phyloP scores from a whole-genome alignment of 2,113 vertebrate genomes.

The Podocnemis expansa region DNA sequence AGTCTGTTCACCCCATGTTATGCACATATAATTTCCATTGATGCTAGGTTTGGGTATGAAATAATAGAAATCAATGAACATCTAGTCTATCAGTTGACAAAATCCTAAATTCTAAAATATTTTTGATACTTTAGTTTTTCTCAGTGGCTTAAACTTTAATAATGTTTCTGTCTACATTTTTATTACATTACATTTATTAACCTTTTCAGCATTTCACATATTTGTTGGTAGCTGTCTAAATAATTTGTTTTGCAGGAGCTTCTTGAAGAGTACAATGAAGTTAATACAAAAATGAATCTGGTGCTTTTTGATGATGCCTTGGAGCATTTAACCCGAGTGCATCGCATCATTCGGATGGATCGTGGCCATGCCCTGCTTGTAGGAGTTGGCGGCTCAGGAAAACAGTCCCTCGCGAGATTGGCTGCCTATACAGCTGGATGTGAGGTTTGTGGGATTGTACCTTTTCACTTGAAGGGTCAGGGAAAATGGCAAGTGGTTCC shows the following conservation, averaged over 20 bases:
- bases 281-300: constrained; percentile 86
- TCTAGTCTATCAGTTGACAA: not conserved
- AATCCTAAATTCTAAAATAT: not conserved
- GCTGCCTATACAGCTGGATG: constrained; percentile 90
- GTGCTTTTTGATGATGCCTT: constrained; percentile 96
- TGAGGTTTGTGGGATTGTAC: constrained; percentile 79
- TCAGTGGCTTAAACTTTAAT: not conserved
- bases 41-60: not conserved
- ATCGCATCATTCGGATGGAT: constrained; percentile 91
- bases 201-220: not conserved
- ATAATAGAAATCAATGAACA: not conserved
- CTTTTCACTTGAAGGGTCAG: not conserved
- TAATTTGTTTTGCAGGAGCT: constrained; percentile 83
- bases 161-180: not conserved
- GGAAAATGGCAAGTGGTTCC: not conserved
- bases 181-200: not conserved
- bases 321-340: constrained; percentile 90
- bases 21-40: not conserved
- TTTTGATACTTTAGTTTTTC: not conserved
- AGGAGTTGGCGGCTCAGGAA: constrained; percentile 92
- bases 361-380: constrained; percentile 91
- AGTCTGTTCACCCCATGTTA: not conserved
- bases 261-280: constrained; percentile 94
- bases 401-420: constrained; percentile 90
- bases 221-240: not conserved